Conservation (phyloP, 2,888 invertebrate species). For the Nezara viridula region DNA sequence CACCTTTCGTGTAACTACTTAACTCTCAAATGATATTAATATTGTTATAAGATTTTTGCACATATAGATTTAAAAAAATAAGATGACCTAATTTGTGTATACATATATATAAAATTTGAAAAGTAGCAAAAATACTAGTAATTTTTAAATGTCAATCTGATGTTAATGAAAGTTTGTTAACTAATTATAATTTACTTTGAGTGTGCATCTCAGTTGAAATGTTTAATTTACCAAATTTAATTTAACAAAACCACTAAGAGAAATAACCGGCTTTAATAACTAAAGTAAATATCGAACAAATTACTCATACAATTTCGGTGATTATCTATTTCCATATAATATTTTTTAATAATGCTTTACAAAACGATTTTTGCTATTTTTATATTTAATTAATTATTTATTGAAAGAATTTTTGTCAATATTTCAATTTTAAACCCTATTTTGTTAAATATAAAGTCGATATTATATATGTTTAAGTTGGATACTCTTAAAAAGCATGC, state of each 20-base stretch:
- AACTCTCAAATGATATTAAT: not conserved
- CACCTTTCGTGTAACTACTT: not conserved
- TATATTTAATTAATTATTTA: not conserved
- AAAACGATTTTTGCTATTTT: not conserved
- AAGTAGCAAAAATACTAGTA: not conserved
- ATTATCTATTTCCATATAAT: not conserved
- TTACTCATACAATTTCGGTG: not conserved
- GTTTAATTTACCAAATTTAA: not conserved
- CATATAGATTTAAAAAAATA: not conserved
- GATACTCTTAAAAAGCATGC: not conserved
- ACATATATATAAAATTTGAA: too few relatives aligned
- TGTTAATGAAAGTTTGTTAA: not conserved
- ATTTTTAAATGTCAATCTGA: not conserved
- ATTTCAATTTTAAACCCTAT: not conserved
- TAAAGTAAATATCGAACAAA: not conserved
- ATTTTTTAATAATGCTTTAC: not conserved
- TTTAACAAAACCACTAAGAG: not conserved
- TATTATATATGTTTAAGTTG: not conserved
- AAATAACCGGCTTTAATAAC: not conserved
- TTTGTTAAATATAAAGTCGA: not conserved
- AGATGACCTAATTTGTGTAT: too few relatives aligned
- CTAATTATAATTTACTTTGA: not conserved
- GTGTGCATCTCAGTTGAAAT: not conserved
- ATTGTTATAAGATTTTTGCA: not conserved
- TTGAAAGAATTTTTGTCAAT: not conserved